phyloP scores from a whole-genome alignment of 2,888 invertebrate genomes.

The Stramonita haemastoma region DNA sequence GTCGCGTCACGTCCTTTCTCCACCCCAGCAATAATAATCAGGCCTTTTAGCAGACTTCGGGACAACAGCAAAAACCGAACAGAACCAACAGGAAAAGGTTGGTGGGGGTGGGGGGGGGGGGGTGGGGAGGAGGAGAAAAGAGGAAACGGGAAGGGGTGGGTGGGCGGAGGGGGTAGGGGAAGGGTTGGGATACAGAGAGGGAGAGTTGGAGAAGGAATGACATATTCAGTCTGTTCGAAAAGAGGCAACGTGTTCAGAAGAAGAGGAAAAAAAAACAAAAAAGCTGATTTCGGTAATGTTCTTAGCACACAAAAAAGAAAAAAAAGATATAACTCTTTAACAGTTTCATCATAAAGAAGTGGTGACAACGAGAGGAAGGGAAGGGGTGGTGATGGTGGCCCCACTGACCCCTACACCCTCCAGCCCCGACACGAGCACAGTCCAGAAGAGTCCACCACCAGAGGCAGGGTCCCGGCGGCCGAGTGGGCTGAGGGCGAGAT shows the following conservation, averaged over 20 bases:
- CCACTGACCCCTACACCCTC: conserved; percentile 50
- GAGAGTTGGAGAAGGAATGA: conserved; percentile 8
- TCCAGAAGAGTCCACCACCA: conserved; percentile 37
- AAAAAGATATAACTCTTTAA: neutral
- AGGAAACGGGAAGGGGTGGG: neutral
- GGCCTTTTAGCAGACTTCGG: too few relatives aligned
- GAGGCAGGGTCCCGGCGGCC: conserved; percentile 38
- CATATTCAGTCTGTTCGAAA: neutral
- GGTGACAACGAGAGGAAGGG: conserved; percentile 62
- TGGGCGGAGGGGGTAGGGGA: neutral
- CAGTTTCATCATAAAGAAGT: conserved; percentile 55
- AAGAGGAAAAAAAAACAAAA: too few relatives aligned
- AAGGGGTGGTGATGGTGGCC: conserved; percentile 46
- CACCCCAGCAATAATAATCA: too few relatives aligned
- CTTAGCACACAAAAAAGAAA: neutral
- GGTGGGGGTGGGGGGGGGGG: too few relatives aligned
- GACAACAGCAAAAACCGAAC: too few relatives aligned
- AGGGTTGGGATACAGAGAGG: too few relatives aligned
- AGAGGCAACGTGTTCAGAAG: conserved; percentile 4
- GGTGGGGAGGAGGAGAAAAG: neutral
- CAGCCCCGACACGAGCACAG: conserved; percentile 49
- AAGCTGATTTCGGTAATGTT: neutral
- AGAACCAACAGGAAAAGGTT: too few relatives aligned
- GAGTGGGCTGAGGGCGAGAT: conserved; percentile 37
- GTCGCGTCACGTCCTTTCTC: too few relatives aligned